A percentile compares a stretch with the other conserved stretches of the same genome.
Conservation (phyloP, 2,113 vertebrate species). For the Heterotis niloticus region DNA sequence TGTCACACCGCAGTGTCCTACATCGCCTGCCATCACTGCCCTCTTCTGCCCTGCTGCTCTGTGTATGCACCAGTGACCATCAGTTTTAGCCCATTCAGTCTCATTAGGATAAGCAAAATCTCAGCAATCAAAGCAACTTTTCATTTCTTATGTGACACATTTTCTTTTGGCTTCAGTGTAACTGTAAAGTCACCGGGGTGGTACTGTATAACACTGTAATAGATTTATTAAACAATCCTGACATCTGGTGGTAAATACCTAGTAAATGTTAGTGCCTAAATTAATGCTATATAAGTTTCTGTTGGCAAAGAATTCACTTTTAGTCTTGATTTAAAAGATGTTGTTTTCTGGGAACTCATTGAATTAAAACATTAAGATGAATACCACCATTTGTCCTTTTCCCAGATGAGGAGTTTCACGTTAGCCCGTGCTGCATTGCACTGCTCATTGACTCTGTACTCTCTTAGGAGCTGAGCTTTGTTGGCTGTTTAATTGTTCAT, state of each 20-base stretch:
- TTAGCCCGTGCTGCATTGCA: not conserved
- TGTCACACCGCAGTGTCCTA: not conserved
- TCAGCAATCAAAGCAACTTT: not conserved
- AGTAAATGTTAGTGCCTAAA: not conserved
- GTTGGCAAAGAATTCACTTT: not conserved
- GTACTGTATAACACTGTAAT: not conserved
- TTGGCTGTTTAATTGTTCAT: not conserved
- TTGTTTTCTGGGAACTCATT: too few relatives aligned
- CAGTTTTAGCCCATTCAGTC: too few relatives aligned
- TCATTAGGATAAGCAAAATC: too few relatives aligned
- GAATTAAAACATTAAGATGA: too few relatives aligned
- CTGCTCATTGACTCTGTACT: not conserved
- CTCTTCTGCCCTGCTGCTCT: not conserved
- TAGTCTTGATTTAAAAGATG: too few relatives aligned
- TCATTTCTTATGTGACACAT: not conserved
- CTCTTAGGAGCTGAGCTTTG: not conserved
- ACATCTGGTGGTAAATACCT: conserved; percentile 10
- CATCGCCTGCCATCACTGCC: conserved; percentile 33
- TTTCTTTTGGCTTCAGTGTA: not conserved
- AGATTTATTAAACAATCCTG: not conserved
- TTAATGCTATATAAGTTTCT: too few relatives aligned
- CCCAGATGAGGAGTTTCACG: not conserved
- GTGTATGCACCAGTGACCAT: not conserved
- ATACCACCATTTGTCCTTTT: not conserved
- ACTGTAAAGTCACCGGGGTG: not conserved